These are phyloP conservation scores for Crocuta crocuta DNA, from an alignment of 2,113 vertebrate genomes.

Conservation along the genomic window DNA sequence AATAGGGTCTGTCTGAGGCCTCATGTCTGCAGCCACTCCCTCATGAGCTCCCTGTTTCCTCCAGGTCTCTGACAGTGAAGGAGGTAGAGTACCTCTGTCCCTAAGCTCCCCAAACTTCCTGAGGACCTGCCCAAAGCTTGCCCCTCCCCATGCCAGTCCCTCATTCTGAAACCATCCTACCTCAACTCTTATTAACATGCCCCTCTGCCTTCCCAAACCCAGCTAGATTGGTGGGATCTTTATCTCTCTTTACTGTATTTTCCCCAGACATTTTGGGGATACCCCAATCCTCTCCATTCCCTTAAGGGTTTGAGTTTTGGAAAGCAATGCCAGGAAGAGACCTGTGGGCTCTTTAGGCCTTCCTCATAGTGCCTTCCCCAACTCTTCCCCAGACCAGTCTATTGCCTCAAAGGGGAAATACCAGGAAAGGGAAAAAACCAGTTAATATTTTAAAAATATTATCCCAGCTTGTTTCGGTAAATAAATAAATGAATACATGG, in stretches of 20 bases:
- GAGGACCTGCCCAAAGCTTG: background rate
- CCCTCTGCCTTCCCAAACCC: background rate
- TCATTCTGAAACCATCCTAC: background rate
- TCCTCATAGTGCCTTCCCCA: background rate
- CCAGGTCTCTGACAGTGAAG: background rate
- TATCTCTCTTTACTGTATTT: background rate
- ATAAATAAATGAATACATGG: conserved; percentile 3
- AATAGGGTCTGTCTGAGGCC: background rate
- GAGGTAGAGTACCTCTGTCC: background rate
- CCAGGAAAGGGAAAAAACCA: background rate
- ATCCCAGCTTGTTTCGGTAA: background rate
- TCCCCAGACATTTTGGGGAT: background rate
- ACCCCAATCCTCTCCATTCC: background rate
- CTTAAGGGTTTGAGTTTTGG: background rate
- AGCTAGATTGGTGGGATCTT: background rate
- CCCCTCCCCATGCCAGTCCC: background rate
- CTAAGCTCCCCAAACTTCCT: background rate
- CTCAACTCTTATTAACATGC: background rate
- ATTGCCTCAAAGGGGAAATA: background rate
- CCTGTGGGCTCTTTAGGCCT: background rate
- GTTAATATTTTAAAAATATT: conserved; percentile 51
- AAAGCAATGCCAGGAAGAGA: conserved; percentile 35
- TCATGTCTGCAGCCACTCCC: background rate
- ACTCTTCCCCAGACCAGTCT: background rate
- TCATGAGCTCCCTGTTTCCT: background rate